A percentile compares a stretch with the other conserved stretches of the same genome.
Evolutionary conservation across 2,797 vertebrate genomes (phyloP).

Genomic region (Aselliscus stoliczkanus): DNA sequence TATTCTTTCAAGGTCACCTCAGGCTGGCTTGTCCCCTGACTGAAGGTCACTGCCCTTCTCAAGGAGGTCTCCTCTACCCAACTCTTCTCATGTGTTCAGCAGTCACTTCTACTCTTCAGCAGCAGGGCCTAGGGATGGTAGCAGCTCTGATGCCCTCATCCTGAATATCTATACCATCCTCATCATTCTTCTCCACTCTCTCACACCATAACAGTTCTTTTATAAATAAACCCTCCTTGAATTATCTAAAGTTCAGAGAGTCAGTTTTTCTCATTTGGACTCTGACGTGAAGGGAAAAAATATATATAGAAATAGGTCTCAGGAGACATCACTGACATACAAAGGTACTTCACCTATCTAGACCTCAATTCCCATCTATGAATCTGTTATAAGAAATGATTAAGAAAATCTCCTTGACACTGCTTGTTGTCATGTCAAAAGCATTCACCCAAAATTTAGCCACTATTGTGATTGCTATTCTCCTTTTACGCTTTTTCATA

Average conservation of each 20-base stretch:
- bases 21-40: neutral
- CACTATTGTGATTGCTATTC: neutral
- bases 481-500: neutral
- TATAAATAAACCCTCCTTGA: neutral
- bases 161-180: neutral
- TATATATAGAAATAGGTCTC: neutral
- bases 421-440: neutral
- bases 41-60: neutral
- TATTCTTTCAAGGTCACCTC: neutral
- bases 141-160: neutral
- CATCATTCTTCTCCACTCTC: neutral
- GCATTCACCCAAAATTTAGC: neutral
- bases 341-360: neutral
- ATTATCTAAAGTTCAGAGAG: neutral
- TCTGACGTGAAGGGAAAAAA: neutral
- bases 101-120: neutral
- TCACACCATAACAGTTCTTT: neutral
- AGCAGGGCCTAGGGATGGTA: fast-evolving
- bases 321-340: neutral
- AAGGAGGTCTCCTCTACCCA: neutral
- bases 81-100: neutral
- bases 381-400: neutral
- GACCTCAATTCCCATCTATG: neutral
- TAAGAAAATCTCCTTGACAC: neutral
- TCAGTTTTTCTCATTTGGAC: neutral